These are phyloP conservation scores for Pseudeuparius sepicola DNA, from an alignment of 2,888 invertebrate genomes.

Conservation along the genomic window DNA sequence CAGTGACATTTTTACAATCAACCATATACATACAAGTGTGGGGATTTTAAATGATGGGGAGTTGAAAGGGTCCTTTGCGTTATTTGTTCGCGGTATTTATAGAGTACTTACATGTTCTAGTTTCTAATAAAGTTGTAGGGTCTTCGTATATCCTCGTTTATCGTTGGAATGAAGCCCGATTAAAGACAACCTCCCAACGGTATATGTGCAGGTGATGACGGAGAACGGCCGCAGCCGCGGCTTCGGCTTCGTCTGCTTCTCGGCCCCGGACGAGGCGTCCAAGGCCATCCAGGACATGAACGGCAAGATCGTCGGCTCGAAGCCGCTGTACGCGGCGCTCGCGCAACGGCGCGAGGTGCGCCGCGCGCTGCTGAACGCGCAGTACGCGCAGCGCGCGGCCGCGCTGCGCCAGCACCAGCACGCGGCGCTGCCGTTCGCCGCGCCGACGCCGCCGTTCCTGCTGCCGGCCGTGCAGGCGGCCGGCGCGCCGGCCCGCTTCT, in stretches of 20 bases:
- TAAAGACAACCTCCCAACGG: too few relatives aligned
- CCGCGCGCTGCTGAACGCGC: conserved; percentile 55
- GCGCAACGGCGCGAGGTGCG: conserved; percentile 65
- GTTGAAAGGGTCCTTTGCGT: too few relatives aligned
- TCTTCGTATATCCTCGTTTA: too few relatives aligned
- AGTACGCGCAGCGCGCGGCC: conserved; percentile 64
- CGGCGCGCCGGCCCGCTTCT: conserved; percentile 51
- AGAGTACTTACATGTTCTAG: too few relatives aligned
- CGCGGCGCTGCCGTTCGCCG: conserved; percentile 65
- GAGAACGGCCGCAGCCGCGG: conserved; percentile 41
- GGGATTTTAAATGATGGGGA: too few relatives aligned
- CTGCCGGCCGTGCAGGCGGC: conserved; percentile 52
- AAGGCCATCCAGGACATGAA: conserved; percentile 66
- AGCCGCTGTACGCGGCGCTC: conserved; percentile 61
- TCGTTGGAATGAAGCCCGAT: too few relatives aligned
- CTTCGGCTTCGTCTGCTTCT: conserved; percentile 63
- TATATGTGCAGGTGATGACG: conserved; percentile 40
- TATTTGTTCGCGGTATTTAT: too few relatives aligned
- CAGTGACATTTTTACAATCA: too few relatives aligned
- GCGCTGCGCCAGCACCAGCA: conserved; percentile 51
- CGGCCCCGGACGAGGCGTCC: conserved; percentile 58
- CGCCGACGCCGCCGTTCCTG: conserved; percentile 63
- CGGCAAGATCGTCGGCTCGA: conserved; percentile 54
- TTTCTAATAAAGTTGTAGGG: too few relatives aligned
- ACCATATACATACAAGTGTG: too few relatives aligned